These are phyloP conservation scores for Catharus fuscescens DNA, from an alignment of 2,113 vertebrate species.

Conservation along the genomic window DNA sequence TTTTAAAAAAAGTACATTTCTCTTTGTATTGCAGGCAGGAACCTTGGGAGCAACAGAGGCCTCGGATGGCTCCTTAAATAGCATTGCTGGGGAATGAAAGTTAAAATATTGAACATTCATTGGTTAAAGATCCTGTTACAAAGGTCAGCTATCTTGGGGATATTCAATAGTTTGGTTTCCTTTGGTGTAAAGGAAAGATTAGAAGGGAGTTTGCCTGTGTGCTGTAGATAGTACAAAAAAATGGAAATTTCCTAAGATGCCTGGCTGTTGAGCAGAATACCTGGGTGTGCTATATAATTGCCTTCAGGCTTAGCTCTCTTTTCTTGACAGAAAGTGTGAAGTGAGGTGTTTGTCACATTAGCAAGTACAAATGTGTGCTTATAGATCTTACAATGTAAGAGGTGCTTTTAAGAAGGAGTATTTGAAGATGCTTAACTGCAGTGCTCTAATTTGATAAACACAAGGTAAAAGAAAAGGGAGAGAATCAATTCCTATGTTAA, in stretches of 20 bases:
- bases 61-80: constrained; percentile 77
- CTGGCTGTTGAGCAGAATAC: neutral
- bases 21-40: constrained; percentile 64
- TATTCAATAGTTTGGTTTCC: constrained; percentile 25
- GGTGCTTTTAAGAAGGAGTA: neutral
- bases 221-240: constrained; percentile 18
- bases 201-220: neutral
- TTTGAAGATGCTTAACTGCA: neutral
- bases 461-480: neutral
- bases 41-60: constrained; percentile 52
- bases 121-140: constrained; percentile 52
- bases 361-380: neutral
- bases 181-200: constrained; percentile 14
- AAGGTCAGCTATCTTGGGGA: constrained; percentile 46
- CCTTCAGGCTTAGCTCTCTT: constrained; percentile 1
- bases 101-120: constrained; percentile 62
- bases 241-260: constrained; percentile 39
- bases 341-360: neutral
- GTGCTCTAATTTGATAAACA: neutral
- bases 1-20: constrained; percentile 25
- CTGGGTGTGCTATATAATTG: constrained; percentile 20
- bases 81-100: constrained; percentile 55
- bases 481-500: neutral
- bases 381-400: neutral
- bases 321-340: neutral